Evolutionary conservation across 1,140 invertebrate genomes (phyloP), one percentile per base, ranked within the genome.

Genomic region (Scylla paramamosain): DNA sequence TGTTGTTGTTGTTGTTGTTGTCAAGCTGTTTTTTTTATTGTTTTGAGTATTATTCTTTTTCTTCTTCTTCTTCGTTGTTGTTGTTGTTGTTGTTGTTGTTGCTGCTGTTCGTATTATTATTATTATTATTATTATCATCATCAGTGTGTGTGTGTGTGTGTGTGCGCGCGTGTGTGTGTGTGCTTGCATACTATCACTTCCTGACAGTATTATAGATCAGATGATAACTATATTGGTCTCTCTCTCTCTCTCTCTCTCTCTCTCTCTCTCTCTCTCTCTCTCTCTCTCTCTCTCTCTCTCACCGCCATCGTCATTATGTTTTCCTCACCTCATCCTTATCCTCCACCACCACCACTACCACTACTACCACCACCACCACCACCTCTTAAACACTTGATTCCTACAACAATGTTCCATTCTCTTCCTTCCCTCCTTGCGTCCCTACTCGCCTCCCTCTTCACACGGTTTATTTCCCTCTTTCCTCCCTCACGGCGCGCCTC

Each of bases 361-460:
- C 20, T 8, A 20, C 52, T 1, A 12, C 52, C 20, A 4, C 52
- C 52, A 4, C 52, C 52, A 4, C 52, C 52, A 4, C 52, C 52
- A 4, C 52, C 52, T 59, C 67, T 77, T 77, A 77, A 77, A 77
- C 67, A 77, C 67, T 77, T 77, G 67, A 77, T 77, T 77, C 67
- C 20, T 77, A 77, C 67, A 77, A 77, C 67, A 77, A 77, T 77
- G 67, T 77, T n/a, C 67, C 67, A n/a, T 77, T 77, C 67, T 77
- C 67, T n/a, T 77, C 67, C 67, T n/a, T 77, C 67, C n/a, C 67
- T 77, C n/a, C 67, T 77, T n/a, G 12, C 67, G 7, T n/a, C n/a
- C 67, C n/a, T 25, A 10, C 59, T 77, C 25, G 4, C 67, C n/a
- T n/a, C 8, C 25, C n/a, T n/a, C n/a, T 20, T n/a, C 67, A 7